These are phyloP conservation scores for Tadarida brasiliensis DNA, from an alignment of 2,797 vertebrate species.

Conservation along the genomic window DNA sequence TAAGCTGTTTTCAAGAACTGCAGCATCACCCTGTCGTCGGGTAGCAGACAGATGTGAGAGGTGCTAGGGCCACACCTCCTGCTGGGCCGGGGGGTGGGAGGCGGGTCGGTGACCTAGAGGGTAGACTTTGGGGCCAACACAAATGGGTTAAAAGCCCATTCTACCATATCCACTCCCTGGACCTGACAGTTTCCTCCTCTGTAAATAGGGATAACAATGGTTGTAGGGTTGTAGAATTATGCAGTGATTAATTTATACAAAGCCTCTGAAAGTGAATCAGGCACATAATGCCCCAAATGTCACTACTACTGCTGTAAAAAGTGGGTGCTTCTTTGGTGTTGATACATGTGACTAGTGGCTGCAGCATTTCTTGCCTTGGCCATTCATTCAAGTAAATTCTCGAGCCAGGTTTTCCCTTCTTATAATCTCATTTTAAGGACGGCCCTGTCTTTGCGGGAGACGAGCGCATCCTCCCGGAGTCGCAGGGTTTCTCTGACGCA, in stretches of 20 bases:
- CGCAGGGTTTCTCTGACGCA: conserved; percentile 9
- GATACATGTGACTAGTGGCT: background rate
- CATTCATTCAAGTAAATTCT: conserved; percentile 30
- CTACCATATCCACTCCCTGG: background rate
- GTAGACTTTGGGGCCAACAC: background rate
- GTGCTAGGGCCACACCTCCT: rapidly evolving
- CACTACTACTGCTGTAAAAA: background rate
- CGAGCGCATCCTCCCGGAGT: background rate
- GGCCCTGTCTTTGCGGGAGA: background rate
- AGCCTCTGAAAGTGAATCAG: background rate
- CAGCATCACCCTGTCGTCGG: background rate
- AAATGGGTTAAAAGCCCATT: background rate
- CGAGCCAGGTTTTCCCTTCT: background rate
- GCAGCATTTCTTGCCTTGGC: background rate
- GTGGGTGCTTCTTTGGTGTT: background rate
- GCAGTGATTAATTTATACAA: background rate
- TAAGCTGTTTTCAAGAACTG: background rate
- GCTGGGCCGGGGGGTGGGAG: background rate
- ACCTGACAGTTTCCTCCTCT: background rate
- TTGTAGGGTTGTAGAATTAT: background rate
- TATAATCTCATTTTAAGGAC: background rate
- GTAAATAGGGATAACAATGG: background rate
- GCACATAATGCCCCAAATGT: background rate
- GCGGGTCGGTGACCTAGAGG: rapidly evolving
- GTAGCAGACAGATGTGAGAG: background rate